Percentiles rank a stretch among this genome's conserved stretches.
Evolutionary conservation across 2,113 vertebrate genomes (phyloP).

Genomic region (Hippocampus zosterae): DNA sequence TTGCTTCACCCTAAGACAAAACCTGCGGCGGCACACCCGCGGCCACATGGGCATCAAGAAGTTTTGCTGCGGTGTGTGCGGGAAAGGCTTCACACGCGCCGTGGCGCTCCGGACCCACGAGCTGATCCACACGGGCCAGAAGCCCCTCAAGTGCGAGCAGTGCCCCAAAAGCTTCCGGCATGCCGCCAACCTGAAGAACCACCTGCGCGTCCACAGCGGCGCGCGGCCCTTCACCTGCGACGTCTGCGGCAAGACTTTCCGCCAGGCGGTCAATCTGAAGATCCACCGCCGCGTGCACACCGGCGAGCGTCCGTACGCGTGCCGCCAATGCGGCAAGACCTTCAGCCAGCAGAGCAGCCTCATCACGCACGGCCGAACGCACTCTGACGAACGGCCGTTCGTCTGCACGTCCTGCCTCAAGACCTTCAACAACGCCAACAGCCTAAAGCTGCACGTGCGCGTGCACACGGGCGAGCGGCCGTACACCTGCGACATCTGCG

Average conservation of each 20-base stretch:
- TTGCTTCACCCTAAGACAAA: slow-evolving; percentile 68
- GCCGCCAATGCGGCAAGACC: slow-evolving; percentile 65
- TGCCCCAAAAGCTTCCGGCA: slow-evolving; percentile 68
- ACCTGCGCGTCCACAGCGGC: slow-evolving; percentile 66
- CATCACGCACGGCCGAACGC: slow-evolving; percentile 63
- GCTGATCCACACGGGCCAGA: slow-evolving; percentile 70
- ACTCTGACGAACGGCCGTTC: slow-evolving; percentile 62
- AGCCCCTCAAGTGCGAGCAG: slow-evolving; percentile 58
- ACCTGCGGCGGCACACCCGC: slow-evolving; percentile 63
- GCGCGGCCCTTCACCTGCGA: slow-evolving; percentile 62
- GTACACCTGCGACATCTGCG: slow-evolving; percentile 65
- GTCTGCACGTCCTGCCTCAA: slow-evolving; percentile 61
- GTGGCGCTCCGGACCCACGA: slow-evolving; percentile 64
- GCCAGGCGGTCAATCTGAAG: slow-evolving; percentile 69
- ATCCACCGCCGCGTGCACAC: slow-evolving; percentile 71
- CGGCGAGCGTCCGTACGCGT: slow-evolving; percentile 68
- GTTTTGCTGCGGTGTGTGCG: slow-evolving; percentile 57
- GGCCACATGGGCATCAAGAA: slow-evolving; percentile 61
- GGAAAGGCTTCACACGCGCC: slow-evolving; percentile 69
- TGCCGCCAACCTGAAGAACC: slow-evolving; percentile 66
- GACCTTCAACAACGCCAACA: slow-evolving; percentile 70
- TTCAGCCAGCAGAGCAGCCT: slow-evolving; percentile 75
- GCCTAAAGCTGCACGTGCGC: slow-evolving; percentile 69
- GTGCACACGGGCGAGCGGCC: slow-evolving; percentile 71
- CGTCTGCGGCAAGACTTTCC: slow-evolving; percentile 67